Evolutionary conservation across 2,113 vertebrate species (phyloP), one percentile per base, ranked within the genome.

Genomic region (Gorsachius goisagi): DNA sequence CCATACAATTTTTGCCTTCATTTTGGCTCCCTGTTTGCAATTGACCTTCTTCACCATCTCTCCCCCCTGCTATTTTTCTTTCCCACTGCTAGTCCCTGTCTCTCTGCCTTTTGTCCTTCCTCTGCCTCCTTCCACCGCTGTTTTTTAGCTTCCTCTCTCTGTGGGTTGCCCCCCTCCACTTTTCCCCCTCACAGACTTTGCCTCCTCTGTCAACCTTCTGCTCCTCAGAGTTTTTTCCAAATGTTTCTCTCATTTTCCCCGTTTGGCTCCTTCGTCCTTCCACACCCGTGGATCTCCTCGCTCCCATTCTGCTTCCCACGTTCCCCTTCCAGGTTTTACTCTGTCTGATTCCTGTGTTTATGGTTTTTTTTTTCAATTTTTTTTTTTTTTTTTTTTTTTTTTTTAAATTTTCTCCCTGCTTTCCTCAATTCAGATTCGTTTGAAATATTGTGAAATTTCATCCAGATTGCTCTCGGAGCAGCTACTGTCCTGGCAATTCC

Each of bases 201-300:
- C 44, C 79, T 82, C 59, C 81, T 88, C 76, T 97, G 47, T 92
- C 95, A 91, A 50, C 74, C 85, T 92, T 95, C 86, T 93, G 90
- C 76, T 97, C 35, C 76, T 93, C 56, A 72, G 63, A 60, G 60
- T 80, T 95, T 94, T 72, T 89, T 37, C 84, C 77, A 73, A 95
- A 69, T 96, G 85, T 95, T 97, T 95, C 78, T 91, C 73, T 94
- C 87, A 68, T 84, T 85, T 95, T 91, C 62, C 84, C 52, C 75
- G 37, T 92, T 95, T 94, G 84, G 68, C 92, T 95, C 49, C 76
- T 47, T 32, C 81, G 80, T 81, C 76, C 91, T 87, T 91, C 81
- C 69, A 62, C 79, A 93, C 72, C 22, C 17, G 9, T 95, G 84
- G 84, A 86, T 87, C 91, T 96, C 85, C 81, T 76, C 8, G 2